Evolutionary conservation across 2,797 vertebrate genomes (phyloP), one percentile per base, ranked within the genome.

Genomic region (Brachyalestes nurse): DNA sequence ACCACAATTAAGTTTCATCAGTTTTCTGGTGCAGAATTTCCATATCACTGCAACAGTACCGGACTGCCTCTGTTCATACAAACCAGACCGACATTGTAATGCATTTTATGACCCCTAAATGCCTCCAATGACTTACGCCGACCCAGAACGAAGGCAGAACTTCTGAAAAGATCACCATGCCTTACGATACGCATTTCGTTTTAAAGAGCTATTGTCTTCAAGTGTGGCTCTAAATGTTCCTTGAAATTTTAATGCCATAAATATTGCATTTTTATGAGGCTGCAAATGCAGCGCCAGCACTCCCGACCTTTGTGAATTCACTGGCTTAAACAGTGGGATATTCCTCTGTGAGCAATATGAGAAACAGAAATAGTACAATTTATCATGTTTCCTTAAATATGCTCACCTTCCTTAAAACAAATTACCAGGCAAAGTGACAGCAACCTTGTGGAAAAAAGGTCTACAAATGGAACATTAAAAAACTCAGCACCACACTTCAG

Each of bases 181-280:
- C 17, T 53, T n/a, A 47, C 21, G 21, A 75, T 49, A 12, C 58
- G 21, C 28, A 61, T 49, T 71, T 21, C 25, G 72, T 78, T 81
- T 73, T 38, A 82, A 74, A 78, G 47, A 77, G 57, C 1, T 69
- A 67, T 77, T 79, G 66, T 75, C 45, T 57, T 75, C 34, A 49
- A 76, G 28, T 53, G 65, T 42, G 7, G 38, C 34, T 74, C 55
- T 60, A 72, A 64, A 72, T 76, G 73, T 76, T 65, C 67, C 40
- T 58, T 75, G 25, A 55, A 78, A 82, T 51, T 69, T 61, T 75
- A 53, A 16, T 23, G 3, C 67, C 40, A 79, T 75, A 57, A 82
- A 78, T 58, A 73, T 55, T 78, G 61, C 55, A 60, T 25, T 72
- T 76, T 71, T 71, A 71, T 72, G 47, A 45, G 40, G 55, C 64